Evolutionary conservation across 2,888 invertebrate species (phyloP).

Genomic region (Willowsia nigromaculata): DNA sequence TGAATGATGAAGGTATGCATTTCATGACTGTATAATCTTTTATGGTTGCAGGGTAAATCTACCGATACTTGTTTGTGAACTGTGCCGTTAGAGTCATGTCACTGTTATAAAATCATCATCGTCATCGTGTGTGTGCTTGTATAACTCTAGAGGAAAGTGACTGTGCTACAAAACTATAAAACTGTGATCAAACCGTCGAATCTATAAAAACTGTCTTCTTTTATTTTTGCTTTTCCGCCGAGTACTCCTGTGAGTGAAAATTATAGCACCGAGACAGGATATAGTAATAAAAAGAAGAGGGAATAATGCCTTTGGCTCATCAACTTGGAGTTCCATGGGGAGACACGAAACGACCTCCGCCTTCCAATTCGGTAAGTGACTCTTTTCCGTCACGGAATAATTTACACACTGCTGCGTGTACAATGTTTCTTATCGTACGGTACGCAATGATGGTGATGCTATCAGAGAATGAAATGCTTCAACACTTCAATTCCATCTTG

Average conservation of each 20-base stretch:
- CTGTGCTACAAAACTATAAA: neutral
- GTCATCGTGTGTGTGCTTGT: neutral
- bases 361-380: constrained; percentile 69
- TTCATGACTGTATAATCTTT: too few species aligned
- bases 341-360: constrained; percentile 77
- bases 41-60: too few species aligned
- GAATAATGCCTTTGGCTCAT: constrained; percentile 78
- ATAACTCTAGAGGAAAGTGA: neutral
- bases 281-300: neutral
- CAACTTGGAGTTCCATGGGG: constrained; percentile 78
- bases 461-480: neutral
- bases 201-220: neutral
- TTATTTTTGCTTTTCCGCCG: neutral
- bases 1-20: too few species aligned
- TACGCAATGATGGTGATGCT: neutral
- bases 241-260: neutral
- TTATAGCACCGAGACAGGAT: neutral
- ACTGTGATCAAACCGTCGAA: neutral
- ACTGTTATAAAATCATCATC: neutral
- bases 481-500: neutral
- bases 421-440: neutral
- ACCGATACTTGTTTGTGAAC: too few species aligned
- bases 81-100: neutral
- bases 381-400: neutral
- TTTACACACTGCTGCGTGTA: neutral